Evolutionary conservation across 2,113 vertebrate species (phyloP).

Genomic region (Nyctibius bracteatus): DNA sequence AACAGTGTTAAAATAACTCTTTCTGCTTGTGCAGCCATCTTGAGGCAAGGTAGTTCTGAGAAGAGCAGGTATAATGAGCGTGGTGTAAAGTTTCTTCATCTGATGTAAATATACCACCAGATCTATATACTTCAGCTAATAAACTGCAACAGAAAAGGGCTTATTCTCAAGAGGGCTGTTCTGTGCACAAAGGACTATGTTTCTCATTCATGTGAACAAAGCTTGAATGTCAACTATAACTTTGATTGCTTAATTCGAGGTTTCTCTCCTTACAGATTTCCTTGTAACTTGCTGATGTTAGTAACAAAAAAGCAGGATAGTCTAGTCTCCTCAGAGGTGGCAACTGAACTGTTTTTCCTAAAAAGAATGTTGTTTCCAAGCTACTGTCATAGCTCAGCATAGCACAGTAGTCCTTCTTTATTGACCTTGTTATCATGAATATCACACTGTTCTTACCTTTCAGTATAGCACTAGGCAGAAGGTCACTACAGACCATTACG

Average conservation of each 20-base stretch:
- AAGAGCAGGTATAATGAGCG: neutral
- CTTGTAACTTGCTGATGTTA: neutral
- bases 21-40: neutral
- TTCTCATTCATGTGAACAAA: neutral
- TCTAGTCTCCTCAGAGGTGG: neutral
- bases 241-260: neutral
- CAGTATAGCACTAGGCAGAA: neutral
- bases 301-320: neutral
- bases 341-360: neutral
- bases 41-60: neutral
- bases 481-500: neutral
- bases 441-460: neutral
- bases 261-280: neutral
- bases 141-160: neutral
- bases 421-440: neutral
- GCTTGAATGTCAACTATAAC: neutral
- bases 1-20: neutral
- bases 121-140: neutral
- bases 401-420: neutral
- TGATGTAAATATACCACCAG: neutral
- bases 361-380: neutral
- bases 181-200: fast-evolving
- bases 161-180: neutral
- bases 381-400: neutral
- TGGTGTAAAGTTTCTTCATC: neutral